Percentiles rank a stretch among this genome's conserved stretches.
Evolutionary conservation across 2,888 invertebrate species (phyloP).

Genomic region (Tinea pellionella): DNA sequence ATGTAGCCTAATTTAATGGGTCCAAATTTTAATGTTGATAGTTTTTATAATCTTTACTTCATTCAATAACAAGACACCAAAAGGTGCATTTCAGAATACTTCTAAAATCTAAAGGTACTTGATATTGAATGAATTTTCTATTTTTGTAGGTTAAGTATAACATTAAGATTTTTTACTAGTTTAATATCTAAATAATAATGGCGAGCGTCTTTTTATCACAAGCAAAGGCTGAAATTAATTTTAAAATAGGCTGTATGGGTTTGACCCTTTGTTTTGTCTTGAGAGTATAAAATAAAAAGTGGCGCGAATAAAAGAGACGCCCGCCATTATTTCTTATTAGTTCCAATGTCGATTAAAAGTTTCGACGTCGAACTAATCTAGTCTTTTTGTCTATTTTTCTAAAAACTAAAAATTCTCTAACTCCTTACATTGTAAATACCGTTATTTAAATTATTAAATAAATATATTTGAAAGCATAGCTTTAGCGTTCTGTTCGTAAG

Average conservation of each 20-base stretch:
- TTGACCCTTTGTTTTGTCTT: conserved; percentile 26
- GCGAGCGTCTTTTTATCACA: conserved; percentile 34
- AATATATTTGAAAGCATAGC: too few species aligned
- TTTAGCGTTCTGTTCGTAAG: not conserved
- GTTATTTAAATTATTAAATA: not conserved
- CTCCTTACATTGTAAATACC: not conserved
- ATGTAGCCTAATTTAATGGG: not conserved
- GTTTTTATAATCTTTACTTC: conserved; percentile 10
- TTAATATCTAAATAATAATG: conserved; percentile 35
- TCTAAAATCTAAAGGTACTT: conserved; percentile 12
- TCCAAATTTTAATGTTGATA: not conserved
- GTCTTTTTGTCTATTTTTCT: conserved; percentile 38
- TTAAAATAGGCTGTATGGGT: conserved; percentile 54
- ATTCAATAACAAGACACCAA: conserved; percentile 9
- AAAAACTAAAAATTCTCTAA: not conserved
- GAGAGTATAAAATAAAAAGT: not conserved
- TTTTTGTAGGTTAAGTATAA: conserved; percentile 4
- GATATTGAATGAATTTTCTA: conserved; percentile 17
- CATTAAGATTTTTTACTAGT: conserved; percentile 23
- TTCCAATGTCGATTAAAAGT: conserved; percentile 13
- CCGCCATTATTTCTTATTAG: conserved; percentile 10
- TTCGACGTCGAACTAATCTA: conserved; percentile 63
- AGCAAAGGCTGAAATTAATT: conserved; percentile 46
- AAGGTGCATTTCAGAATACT: conserved; percentile 7
- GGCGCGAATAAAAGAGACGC: not conserved